Conservation (phyloP, 2,113 vertebrate species). For the Amphiprion ocellaris region DNA sequence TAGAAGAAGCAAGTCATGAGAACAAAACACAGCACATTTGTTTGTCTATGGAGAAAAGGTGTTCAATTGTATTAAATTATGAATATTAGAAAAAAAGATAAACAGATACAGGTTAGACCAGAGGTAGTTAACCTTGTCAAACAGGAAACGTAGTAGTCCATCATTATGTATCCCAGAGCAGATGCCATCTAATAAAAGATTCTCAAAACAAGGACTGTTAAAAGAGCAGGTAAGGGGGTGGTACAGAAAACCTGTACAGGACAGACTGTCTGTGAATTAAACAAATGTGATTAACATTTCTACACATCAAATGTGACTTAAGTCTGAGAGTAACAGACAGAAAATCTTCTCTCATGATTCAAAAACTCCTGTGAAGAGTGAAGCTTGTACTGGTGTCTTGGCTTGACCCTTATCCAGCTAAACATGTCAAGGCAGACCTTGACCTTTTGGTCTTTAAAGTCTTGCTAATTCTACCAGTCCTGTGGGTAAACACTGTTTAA, state of each 20-base stretch:
- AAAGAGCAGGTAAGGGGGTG: constrained; percentile 16
- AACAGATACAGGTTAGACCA: constrained; percentile 64
- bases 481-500: background rate
- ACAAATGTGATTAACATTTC: constrained; percentile 41
- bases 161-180: constrained; percentile 50
- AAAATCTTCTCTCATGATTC: background rate
- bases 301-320: background rate
- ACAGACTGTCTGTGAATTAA: constrained; percentile 40
- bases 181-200: constrained; percentile 48
- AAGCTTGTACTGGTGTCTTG: background rate
- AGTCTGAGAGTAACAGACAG: background rate
- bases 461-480: background rate
- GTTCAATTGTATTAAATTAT: constrained; percentile 47
- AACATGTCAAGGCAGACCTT: background rate
- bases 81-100: constrained; percentile 17
- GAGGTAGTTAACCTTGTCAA: constrained; percentile 54
- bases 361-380: background rate
- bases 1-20: constrained; percentile 83
- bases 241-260: constrained; percentile 29
- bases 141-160: constrained; percentile 67
- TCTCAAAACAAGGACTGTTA: constrained; percentile 54
- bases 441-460: background rate
- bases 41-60: constrained; percentile 51
- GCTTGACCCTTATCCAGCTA: background rate
- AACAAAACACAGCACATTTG: constrained; percentile 76